Evolutionary conservation across 2,113 vertebrate species (phyloP).

Genomic region (Caloenas nicobarica): DNA sequence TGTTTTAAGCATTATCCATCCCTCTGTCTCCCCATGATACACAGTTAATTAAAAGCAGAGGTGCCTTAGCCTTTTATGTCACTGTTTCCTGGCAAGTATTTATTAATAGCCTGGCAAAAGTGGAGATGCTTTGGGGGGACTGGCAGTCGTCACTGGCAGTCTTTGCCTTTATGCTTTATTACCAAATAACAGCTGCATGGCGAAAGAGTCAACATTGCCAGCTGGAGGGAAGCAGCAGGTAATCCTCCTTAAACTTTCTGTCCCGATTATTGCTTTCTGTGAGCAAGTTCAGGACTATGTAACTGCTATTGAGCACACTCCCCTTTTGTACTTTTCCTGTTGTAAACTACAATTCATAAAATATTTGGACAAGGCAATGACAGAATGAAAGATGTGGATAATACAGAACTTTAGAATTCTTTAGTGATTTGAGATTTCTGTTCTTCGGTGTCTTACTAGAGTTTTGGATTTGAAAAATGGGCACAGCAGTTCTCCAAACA

Average conservation of each 20-base stretch:
- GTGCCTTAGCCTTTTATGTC: not conserved
- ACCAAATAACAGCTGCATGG: not conserved
- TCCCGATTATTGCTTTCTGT: not conserved
- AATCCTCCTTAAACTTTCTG: not conserved
- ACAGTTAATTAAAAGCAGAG: not conserved
- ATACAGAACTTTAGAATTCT: not conserved
- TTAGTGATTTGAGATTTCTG: not conserved
- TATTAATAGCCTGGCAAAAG: not conserved
- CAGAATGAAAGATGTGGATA: not conserved
- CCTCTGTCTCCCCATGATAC: accelerated
- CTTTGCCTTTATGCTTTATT: not conserved
- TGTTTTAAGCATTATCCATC: not conserved
- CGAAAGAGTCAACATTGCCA: not conserved
- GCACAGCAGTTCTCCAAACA: not conserved
- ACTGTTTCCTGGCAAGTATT: not conserved
- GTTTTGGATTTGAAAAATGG: not conserved
- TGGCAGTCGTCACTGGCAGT: not conserved
- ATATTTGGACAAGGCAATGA: not conserved
- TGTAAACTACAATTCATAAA: not conserved
- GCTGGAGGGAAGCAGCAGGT: not conserved
- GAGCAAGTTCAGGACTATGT: not conserved
- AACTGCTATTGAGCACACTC: not conserved
- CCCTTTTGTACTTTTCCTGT: not conserved
- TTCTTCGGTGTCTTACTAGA: not conserved
- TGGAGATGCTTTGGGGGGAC: not conserved